These are phyloP conservation scores for Caradrina kadenii DNA, from an alignment of 2,888 invertebrate species.

Conservation along the genomic window DNA sequence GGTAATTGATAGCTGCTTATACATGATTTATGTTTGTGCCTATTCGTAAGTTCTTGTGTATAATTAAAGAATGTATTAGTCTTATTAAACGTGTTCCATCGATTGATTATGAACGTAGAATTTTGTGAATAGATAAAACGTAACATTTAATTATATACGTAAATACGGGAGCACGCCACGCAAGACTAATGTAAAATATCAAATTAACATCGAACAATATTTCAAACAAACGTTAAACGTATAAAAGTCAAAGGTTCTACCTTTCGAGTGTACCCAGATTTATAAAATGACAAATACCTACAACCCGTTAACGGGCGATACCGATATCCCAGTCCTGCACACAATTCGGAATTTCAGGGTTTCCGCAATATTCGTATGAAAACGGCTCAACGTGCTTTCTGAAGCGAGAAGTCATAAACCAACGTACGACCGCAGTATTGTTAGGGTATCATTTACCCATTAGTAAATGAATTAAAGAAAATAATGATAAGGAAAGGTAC, in stretches of 20 bases:
- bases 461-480: conserved; percentile 29
- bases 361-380: conserved; percentile 19
- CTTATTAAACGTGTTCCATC: not conserved
- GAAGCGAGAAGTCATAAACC: conserved; percentile 1
- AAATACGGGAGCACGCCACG: not conserved
- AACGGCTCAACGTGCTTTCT: conserved; percentile 3
- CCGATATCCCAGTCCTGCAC: not conserved
- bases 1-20: not conserved
- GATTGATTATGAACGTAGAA: not conserved
- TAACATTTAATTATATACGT: not conserved
- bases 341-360: conserved; percentile 15
- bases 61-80: not conserved
- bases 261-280: not conserved
- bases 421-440: conserved; percentile 19
- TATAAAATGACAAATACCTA: not conserved
- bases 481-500: not conserved
- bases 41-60: not conserved
- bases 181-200: conserved; percentile 2
- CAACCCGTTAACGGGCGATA: not conserved
- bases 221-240: not conserved
- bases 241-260: not conserved
- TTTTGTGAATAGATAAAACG: not conserved
- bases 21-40: conserved; percentile 13
- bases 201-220: conserved; percentile 7
- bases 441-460: conserved; percentile 10